A percentile compares a stretch with the other conserved stretches of the same genome.
Evolutionary conservation across 1,140 invertebrate genomes (phyloP).

Genomic region (Drosophila lowei): DNA sequence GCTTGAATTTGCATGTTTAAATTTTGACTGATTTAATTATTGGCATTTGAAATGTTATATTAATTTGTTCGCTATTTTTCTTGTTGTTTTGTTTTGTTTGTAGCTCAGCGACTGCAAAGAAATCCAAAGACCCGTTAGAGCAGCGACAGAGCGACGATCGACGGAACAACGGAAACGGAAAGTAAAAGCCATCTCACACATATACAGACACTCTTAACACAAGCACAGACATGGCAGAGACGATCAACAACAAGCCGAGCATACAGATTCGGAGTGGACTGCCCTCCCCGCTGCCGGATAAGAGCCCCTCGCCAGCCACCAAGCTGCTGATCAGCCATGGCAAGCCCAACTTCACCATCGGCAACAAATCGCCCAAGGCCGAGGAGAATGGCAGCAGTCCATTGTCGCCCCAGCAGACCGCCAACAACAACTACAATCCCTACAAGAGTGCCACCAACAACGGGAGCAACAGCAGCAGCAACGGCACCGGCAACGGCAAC

Average conservation of each 20-base stretch:
- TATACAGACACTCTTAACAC: constrained; percentile 5
- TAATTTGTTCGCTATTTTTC: constrained; percentile 30
- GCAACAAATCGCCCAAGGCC: constrained; percentile 54
- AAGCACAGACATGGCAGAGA: constrained; percentile 60
- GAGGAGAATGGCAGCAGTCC: constrained; percentile 65
- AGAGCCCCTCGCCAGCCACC: constrained; percentile 76
- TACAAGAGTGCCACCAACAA: constrained; percentile 4
- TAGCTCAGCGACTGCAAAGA: too few relatives aligned
- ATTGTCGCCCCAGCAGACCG: constrained; percentile 50
- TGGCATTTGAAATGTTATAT: constrained; percentile 39
- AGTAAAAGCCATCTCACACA: constrained; percentile 64
- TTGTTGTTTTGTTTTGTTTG: constrained; percentile 26
- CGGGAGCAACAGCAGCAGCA: constrained; percentile 17
- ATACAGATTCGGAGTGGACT: constrained; percentile 71
- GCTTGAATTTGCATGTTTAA: constrained; percentile 39
- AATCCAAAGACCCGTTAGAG: constrained; percentile 57
- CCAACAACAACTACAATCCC: constrained; percentile 56
- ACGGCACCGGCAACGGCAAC: not conserved
- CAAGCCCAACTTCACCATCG: constrained; percentile 82
- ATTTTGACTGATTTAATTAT: constrained; percentile 35
- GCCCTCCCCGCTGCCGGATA: constrained; percentile 66
- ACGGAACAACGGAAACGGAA: constrained; percentile 58
- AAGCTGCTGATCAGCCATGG: constrained; percentile 80
- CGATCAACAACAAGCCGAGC: constrained; percentile 74
- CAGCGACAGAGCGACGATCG: constrained; percentile 14